Conservation (phyloP, 2,888 invertebrate genomes). For the Morpho deidamia region DNA sequence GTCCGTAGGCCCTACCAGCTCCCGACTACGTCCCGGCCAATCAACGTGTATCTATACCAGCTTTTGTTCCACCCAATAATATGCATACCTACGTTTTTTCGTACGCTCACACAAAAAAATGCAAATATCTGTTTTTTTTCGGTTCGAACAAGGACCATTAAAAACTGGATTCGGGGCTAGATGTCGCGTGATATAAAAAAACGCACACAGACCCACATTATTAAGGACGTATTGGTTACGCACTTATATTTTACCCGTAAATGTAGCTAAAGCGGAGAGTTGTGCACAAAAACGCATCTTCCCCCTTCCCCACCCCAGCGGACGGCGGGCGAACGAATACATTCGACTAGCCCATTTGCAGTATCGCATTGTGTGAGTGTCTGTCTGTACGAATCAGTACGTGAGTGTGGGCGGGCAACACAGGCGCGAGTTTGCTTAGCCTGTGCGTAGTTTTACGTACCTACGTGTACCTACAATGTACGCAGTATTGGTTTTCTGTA, state of each 20-base stretch:
- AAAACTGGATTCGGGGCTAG: constrained; percentile 28
- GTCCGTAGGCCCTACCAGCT: constrained; percentile 36
- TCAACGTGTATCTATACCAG: constrained; percentile 21
- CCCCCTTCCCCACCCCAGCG: constrained; percentile 50
- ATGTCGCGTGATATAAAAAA: constrained; percentile 27
- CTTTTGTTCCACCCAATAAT: constrained; percentile 24
- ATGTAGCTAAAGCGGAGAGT: constrained; percentile 59
- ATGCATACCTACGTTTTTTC: constrained; percentile 12
- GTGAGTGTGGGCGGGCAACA: constrained; percentile 41
- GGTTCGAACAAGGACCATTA: constrained; percentile 22
- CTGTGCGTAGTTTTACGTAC: constrained; percentile 66
- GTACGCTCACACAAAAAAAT: constrained; percentile 16
- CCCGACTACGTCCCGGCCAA: constrained; percentile 25
- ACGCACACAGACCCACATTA: constrained; percentile 30
- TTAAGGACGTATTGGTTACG: constrained; percentile 52
- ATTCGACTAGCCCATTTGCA: constrained; percentile 77
- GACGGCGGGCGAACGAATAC: constrained; percentile 71
- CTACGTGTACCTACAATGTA: constrained; percentile 40
- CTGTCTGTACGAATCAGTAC: constrained; percentile 36
- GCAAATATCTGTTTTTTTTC: constrained; percentile 20
- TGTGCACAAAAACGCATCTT: constrained; percentile 77
- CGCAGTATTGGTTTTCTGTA: constrained; percentile 74
- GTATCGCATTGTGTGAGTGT: constrained; percentile 73
- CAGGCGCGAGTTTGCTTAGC: constrained; percentile 61
- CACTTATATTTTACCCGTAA: constrained; percentile 69